Conservation (phyloP, 2,113 vertebrate genomes). For the Amblyornis subalaris region DNA sequence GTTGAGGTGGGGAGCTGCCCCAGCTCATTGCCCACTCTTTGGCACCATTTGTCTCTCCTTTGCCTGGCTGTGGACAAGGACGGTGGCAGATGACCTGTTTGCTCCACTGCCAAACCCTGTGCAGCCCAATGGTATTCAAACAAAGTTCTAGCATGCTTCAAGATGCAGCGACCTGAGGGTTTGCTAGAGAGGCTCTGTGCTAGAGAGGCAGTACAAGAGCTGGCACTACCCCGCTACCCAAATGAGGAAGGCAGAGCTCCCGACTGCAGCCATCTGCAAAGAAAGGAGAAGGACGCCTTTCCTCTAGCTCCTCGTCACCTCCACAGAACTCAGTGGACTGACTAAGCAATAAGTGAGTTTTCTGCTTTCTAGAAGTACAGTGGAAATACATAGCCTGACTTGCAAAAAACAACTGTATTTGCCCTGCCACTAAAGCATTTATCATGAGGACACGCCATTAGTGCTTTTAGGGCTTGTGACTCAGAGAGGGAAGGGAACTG, state of each 20-base stretch:
- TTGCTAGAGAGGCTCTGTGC: background rate
- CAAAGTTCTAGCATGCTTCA: background rate
- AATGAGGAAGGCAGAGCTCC: background rate
- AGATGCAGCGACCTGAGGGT: background rate
- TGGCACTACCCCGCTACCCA: too few species aligned
- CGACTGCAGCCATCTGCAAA: accelerated
- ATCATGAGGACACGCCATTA: background rate
- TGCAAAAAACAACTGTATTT: background rate
- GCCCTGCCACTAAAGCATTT: background rate
- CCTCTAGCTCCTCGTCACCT: background rate
- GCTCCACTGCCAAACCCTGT: background rate
- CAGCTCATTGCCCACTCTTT: background rate
- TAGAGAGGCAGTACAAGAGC: background rate
- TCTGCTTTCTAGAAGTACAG: background rate
- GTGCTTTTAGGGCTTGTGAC: background rate
- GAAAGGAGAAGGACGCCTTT: background rate
- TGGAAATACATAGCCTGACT: background rate
- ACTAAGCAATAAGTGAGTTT: background rate
- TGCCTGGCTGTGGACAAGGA: background rate
- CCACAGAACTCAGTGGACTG: background rate
- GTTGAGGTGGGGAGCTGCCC: background rate
- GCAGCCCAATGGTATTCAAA: background rate
- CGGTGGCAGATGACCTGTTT: accelerated
- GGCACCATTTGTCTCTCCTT: background rate
- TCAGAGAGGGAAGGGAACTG: background rate